phyloP scores from a whole-genome alignment of 2,113 vertebrate genomes.

The Colius striatus region DNA sequence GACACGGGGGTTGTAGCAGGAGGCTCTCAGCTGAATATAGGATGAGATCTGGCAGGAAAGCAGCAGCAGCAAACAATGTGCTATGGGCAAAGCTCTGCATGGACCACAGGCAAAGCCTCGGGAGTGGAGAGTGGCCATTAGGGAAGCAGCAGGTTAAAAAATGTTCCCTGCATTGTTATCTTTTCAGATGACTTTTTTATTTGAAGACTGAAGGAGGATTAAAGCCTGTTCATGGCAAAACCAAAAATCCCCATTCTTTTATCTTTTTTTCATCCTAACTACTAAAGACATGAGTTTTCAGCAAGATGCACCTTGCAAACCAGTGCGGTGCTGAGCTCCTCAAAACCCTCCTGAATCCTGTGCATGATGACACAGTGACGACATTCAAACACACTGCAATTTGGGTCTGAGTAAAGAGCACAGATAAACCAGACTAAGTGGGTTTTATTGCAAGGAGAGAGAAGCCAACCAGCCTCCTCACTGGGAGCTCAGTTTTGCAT shows the following conservation, averaged over 20 bases:
- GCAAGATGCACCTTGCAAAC: background rate
- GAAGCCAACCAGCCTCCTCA: background rate
- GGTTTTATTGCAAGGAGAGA: background rate
- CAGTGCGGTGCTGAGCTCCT: background rate
- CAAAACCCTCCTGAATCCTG: background rate
- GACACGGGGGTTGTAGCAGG: background rate
- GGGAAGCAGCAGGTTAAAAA: background rate
- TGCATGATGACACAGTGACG: fast-evolving
- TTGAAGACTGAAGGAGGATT: background rate
- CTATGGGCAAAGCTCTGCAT: background rate
- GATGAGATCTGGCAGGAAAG: background rate
- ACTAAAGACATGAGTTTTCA: background rate
- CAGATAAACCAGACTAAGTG: background rate
- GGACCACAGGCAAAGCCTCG: background rate
- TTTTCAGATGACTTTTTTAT: background rate
- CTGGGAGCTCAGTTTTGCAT: background rate
- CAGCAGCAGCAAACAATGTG: background rate
- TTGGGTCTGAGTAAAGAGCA: background rate
- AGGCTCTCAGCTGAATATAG: background rate
- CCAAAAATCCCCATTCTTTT: background rate
- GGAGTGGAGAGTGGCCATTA: fast-evolving
- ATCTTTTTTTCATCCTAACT: background rate
- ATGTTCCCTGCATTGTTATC: background rate
- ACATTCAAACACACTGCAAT: fast-evolving
- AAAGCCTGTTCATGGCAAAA: background rate